phyloP scores from a whole-genome alignment of 2,888 invertebrate species.

The Octonoba sinensis region DNA sequence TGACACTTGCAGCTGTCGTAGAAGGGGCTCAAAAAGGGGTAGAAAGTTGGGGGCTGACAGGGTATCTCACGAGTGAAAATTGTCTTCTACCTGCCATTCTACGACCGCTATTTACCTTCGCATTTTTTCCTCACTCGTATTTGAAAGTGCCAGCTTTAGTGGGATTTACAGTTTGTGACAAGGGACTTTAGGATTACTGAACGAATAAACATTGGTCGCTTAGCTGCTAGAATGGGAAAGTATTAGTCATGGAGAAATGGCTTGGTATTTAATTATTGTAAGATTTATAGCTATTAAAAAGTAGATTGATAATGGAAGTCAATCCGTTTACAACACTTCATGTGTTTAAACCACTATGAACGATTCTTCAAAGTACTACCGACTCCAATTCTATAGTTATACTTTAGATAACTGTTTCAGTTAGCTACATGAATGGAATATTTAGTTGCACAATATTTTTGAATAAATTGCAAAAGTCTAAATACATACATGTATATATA shows the following conservation, averaged over 20 bases:
- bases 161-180: conserved; percentile 57
- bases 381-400: too few species aligned
- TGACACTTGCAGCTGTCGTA: conserved; percentile 63
- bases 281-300: too few species aligned
- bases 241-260: background rate
- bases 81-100: conserved; percentile 64
- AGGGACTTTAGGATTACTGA: conserved; percentile 40
- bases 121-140: conserved; percentile 31
- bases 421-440: too few species aligned
- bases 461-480: too few species aligned
- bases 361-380: too few species aligned
- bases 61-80: conserved; percentile 60
- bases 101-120: conserved; percentile 57
- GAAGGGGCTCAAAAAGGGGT: conserved; percentile 55
- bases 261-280: background rate
- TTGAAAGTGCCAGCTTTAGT: conserved; percentile 26
- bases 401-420: too few species aligned
- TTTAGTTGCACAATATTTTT: too few species aligned
- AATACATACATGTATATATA: too few species aligned
- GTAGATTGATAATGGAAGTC: too few species aligned
- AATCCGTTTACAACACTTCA: too few species aligned
- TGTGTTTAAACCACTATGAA: too few species aligned
- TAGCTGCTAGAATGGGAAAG: background rate
- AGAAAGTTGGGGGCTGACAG: conserved; percentile 40
- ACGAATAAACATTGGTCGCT: background rate